These are phyloP conservation scores for Antedon mediterranea DNA, from an alignment of 53 echinoderm and acorn worm species.

Conservation along the genomic window DNA sequence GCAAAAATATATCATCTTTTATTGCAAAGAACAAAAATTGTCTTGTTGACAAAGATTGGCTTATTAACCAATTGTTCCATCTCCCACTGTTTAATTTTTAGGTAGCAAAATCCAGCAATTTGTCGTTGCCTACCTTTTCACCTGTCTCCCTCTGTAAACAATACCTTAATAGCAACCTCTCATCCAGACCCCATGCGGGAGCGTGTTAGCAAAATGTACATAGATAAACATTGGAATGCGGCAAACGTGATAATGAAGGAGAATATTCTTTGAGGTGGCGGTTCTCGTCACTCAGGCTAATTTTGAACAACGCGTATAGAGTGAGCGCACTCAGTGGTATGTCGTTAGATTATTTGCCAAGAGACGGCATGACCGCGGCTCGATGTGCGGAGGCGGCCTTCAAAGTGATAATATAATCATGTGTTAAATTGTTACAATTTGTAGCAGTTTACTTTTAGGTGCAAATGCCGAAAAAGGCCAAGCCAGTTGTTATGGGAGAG, in stretches of 20 bases:
- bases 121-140: not conserved
- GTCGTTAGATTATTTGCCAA: not conserved
- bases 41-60: not conserved
- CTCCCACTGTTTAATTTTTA: not conserved
- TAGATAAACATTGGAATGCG: not conserved
- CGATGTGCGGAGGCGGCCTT: not conserved
- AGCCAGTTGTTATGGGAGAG: not conserved
- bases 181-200: not conserved
- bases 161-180: not conserved
- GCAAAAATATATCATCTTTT: not conserved
- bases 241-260: not conserved
- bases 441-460: not conserved
- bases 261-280: conserved; percentile 1
- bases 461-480: not conserved
- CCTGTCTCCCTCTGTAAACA: not conserved
- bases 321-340: not conserved
- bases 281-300: not conserved
- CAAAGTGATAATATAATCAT: not conserved
- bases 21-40: not conserved
- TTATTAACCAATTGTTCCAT: not conserved
- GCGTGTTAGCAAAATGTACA: not conserved
- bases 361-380: not conserved
- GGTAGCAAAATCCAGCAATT: not conserved
- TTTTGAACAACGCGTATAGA: not conserved
- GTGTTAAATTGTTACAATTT: not conserved